Evolutionary conservation across 2,113 vertebrate genomes (phyloP), one percentile per base, ranked within the genome.

Genomic region (Silurus glanis): DNA sequence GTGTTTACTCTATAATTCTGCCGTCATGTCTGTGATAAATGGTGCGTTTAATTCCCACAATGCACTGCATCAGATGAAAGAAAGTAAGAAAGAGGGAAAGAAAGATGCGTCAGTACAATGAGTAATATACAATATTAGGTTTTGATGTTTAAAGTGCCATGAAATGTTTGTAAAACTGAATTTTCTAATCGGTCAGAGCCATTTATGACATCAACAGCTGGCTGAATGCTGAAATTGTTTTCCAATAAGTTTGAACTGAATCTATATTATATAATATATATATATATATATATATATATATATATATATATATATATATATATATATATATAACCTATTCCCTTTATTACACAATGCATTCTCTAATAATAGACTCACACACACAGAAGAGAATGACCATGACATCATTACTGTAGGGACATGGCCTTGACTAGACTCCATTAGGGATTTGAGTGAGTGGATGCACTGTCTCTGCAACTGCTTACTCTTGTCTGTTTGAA

Each of bases 371-470:
- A 49, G 81, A 67, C 51, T 55, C 23, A 79, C 25, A 79, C 25
- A 79, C 14, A 79, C 28, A 80, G 16, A 80, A 37, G 6, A 83
- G n/a, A 67, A 83, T 69, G 25, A 6, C n/a, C 55, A 13, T 83
- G 64, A 83, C 64, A 69, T 69, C 49, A 71, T 83, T 37, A 83
- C 28, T 83, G 64, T 37, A 25, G 61, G 81, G 64, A 83, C 78
- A 80, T 80, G 71, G 71, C 71, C 45, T 74, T 45, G 9, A 49
- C 37, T 59, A 80, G 78, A 80, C 37, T 59, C 78, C 78, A 80
- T 80, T 80, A 80, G 56, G 56, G 56, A 80, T 58, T 53, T 58
- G 58, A 58, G 53, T 58, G 53, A 58, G 55, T 58, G 76, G 76
- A 79, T 5, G 25, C 76, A 58, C 76, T 79, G 76, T 56, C 76